Evolutionary conservation across 2,113 vertebrate genomes (phyloP), one percentile per base, ranked within the genome.

Genomic region (Elanus axillaris): DNA sequence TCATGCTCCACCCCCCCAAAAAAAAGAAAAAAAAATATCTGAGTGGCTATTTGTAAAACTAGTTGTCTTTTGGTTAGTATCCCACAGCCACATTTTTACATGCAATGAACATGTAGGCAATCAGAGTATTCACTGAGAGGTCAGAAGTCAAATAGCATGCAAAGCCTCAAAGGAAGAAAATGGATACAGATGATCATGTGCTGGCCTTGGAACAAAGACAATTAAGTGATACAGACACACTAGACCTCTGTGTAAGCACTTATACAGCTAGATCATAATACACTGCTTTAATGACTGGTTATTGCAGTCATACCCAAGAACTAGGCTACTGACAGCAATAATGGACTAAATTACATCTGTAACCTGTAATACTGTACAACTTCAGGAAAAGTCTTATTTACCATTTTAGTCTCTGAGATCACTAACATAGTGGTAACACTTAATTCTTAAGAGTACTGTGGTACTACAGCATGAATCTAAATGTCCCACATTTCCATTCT

Each of bases 341-440:
- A 69, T 50, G 26, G 73, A 76, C 50, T 60, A 59, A 48, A 34
- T 14, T 26, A 60, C 56, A 36, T 62, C 52, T 60, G 52, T 43
- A 84, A n/a, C 16, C 45, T 6, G 0, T 17, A 68, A 63, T 22
- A 53, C 18, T 1, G 13, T 27, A 43, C 20, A 63, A 36, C 32
- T 48, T 53, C 60, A 69, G 38, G 23, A 93, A 32, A 72, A 72
- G 27, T n/a, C 60, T 58, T n/a, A 29, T 36, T 40, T 31, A 26
- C 29, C 7, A 11, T 40, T 25, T 14, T 75, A 80, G 25, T 53
- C 32, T 69, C 38, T 3, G 7, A 88, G 32, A 36, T 52, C 64
- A 40, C 47, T 31, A 17, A 47, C 22, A 53, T 13, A 16, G 7
- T 0, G 16, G 16, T 25, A 50, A 36, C 0, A 1, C 21, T 23